Conservation (phyloP, 2,113 vertebrate genomes). For the Actenoides hombroni region DNA sequence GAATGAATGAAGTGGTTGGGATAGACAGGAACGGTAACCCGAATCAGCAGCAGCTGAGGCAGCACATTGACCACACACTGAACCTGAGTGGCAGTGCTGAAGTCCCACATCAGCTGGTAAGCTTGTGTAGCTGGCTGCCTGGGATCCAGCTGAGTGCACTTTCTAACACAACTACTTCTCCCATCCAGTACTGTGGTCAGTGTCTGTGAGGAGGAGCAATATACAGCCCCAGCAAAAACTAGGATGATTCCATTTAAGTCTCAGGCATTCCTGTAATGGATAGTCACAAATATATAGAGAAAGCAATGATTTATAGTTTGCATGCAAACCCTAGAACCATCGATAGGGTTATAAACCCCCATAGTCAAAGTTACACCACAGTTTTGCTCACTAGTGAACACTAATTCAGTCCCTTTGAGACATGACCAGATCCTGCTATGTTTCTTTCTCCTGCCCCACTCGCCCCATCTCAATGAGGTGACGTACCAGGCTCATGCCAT, state of each 20-base stretch:
- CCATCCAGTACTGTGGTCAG: not conserved
- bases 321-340: not conserved
- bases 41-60: not conserved
- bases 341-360: not conserved
- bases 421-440: not conserved
- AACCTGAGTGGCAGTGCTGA: not conserved
- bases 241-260: not conserved
- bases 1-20: not conserved
- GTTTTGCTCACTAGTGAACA: not conserved
- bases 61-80: not conserved
- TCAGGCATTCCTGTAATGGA: not conserved
- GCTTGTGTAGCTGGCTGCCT: not conserved
- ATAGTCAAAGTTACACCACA: not conserved
- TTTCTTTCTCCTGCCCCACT: not conserved
- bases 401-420: not conserved
- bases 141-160: not conserved
- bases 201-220: not conserved
- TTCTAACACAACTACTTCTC: not conserved
- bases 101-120: not conserved
- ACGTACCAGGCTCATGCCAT: accelerated
- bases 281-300: accelerated
- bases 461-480: accelerated
- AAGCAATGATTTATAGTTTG: not conserved
- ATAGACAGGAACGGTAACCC: not conserved
- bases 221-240: not conserved